A percentile compares a stretch with the other conserved stretches of the same genome.
Conservation (phyloP, 2,888 invertebrate genomes). For the Lamellibrachia satsuma region DNA sequence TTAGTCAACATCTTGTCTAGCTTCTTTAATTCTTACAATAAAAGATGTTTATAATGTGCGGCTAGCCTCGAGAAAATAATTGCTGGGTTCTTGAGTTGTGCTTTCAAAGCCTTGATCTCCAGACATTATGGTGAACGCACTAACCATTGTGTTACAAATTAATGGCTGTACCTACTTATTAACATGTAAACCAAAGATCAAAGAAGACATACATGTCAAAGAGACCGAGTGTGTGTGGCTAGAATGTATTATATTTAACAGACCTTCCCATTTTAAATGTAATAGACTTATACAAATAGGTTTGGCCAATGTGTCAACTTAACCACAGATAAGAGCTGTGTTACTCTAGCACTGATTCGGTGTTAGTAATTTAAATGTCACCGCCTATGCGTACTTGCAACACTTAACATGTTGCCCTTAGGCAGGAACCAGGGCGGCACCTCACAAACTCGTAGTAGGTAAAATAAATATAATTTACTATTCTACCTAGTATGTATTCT, state of each 20-base stretch:
- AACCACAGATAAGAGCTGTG: background rate
- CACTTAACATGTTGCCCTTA: background rate
- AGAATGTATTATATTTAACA: background rate
- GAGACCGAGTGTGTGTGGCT: background rate
- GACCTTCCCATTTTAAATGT: background rate
- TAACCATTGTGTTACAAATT: background rate
- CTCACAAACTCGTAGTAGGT: background rate
- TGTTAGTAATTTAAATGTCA: background rate
- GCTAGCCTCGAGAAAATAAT: background rate
- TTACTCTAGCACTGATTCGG: background rate
- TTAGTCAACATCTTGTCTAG: background rate
- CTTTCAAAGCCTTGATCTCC: background rate
- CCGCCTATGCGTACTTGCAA: background rate
- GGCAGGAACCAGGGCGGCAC: background rate
- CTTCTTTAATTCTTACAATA: background rate
- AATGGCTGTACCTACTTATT: background rate
- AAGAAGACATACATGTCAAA: background rate
- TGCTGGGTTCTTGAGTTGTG: background rate
- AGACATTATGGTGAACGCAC: background rate
- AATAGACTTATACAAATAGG: background rate
- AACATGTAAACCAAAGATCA: background rate
- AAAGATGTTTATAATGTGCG: background rate
- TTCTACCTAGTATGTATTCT: background rate
- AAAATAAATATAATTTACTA: background rate
- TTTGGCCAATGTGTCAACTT: background rate